Evolutionary conservation across 2,113 vertebrate genomes (phyloP).

Genomic region (Tragelaphus scriptus): DNA sequence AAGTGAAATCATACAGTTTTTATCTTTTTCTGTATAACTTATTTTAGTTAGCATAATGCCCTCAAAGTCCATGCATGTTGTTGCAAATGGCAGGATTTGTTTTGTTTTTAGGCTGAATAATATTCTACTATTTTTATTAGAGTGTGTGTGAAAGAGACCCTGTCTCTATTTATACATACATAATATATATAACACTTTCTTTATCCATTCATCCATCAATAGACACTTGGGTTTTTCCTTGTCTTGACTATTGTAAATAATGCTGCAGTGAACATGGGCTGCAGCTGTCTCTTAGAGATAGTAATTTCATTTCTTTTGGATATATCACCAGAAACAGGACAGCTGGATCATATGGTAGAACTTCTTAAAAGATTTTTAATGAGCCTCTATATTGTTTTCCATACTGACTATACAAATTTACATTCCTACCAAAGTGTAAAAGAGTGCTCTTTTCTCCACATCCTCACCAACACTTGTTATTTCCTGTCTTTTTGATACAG

Average conservation of each 20-base stretch:
- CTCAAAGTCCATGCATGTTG: not conserved
- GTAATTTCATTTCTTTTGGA: not conserved
- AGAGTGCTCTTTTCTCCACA: not conserved
- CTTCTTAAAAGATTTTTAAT: not conserved
- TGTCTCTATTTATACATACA: not conserved
- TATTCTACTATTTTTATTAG: not conserved
- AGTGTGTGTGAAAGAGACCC: not conserved
- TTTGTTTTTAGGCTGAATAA: not conserved
- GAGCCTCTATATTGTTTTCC: not conserved
- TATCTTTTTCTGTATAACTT: not conserved
- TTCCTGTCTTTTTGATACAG: not conserved
- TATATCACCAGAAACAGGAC: not conserved
- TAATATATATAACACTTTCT: not conserved
- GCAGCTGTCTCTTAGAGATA: not conserved
- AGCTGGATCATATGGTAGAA: not conserved
- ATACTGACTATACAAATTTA: not conserved
- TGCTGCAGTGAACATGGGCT: not conserved
- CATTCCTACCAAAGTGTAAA: not conserved
- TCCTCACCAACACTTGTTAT: not conserved
- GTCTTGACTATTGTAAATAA: not conserved
- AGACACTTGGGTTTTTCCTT: not conserved
- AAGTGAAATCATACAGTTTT: not conserved
- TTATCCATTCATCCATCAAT: not conserved
- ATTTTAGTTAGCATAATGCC: not conserved
- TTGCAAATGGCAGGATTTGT: not conserved